phyloP scores from a whole-genome alignment of 92 coral and sea anemone species.

The Zoanthus sociatus region DNA sequence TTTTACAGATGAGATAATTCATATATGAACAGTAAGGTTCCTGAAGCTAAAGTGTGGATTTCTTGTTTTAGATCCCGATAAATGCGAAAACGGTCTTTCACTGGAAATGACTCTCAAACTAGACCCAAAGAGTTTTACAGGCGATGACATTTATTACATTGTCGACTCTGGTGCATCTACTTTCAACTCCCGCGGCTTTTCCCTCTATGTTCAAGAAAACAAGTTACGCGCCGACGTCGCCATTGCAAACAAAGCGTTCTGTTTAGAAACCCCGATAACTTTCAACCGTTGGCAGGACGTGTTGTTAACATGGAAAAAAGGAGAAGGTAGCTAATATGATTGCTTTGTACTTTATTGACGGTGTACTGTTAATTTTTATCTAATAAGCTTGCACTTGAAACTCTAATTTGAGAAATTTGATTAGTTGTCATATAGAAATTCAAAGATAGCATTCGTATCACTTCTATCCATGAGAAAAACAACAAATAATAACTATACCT shows the following conservation, averaged over 20 bases:
- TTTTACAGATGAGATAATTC: too few species aligned
- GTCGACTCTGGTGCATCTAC: conserved; percentile 98
- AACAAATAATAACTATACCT: too few species aligned
- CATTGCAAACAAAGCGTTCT: conserved; percentile 82
- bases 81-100: conserved; percentile 89
- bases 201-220: conserved; percentile 85
- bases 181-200: conserved; percentile 95
- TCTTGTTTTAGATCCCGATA: conserved; percentile 78
- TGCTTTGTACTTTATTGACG: background rate
- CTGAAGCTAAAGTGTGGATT: background rate
- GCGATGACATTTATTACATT: conserved; percentile 82
- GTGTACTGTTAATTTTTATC: background rate
- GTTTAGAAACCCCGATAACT: conserved; percentile 82
- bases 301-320: conserved; percentile 84
- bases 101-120: conserved; percentile 95
- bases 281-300: conserved; percentile 92
- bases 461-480: too few species aligned
- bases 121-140: conserved; percentile 72
- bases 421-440: too few species aligned
- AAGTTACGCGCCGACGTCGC: conserved; percentile 95
- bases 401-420: too few species aligned
- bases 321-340: conserved; percentile 65
- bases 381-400: too few species aligned
- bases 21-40: too few species aligned
- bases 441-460: too few species aligned